Evolutionary conservation across 2,797 vertebrate genomes (phyloP).

Genomic region (Phoeniculus purpureus): DNA sequence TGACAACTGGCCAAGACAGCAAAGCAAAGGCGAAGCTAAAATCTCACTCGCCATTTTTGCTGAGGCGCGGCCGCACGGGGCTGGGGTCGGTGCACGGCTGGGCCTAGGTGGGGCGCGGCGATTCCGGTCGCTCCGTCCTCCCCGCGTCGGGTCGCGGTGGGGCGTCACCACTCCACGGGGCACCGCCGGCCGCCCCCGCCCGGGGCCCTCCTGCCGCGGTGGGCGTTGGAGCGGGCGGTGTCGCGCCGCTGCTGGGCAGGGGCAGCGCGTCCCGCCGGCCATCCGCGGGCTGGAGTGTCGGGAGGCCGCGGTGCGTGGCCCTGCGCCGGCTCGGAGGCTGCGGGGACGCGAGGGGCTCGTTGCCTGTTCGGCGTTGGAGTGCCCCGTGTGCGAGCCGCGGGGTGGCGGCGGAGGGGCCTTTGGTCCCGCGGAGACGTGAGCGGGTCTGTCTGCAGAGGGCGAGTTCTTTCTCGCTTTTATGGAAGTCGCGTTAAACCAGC

Average conservation of each 20-base stretch:
- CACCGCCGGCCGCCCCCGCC: neutral
- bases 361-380: neutral
- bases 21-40: no score
- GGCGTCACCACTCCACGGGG: neutral
- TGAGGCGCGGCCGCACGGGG: conserved; percentile 8
- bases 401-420: neutral
- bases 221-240: neutral
- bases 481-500: neutral
- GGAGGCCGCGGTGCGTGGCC: neutral
- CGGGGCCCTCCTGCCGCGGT: neutral
- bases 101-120: neutral
- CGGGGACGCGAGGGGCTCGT: neutral
- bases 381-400: neutral
- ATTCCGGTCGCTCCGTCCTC: neutral
- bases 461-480: neutral
- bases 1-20: no score
- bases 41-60: no score
- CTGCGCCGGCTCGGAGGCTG: neutral
- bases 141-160: neutral
- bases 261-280: neutral
- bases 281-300: neutral
- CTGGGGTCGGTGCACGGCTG: neutral
- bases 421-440: no score
- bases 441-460: neutral
- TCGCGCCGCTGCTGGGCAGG: neutral